A percentile compares a stretch with the other conserved stretches of the same genome.
These are phyloP conservation scores for Brachyalestes nurse DNA, from an alignment of 2,797 vertebrate species.

Conservation along the genomic window DNA sequence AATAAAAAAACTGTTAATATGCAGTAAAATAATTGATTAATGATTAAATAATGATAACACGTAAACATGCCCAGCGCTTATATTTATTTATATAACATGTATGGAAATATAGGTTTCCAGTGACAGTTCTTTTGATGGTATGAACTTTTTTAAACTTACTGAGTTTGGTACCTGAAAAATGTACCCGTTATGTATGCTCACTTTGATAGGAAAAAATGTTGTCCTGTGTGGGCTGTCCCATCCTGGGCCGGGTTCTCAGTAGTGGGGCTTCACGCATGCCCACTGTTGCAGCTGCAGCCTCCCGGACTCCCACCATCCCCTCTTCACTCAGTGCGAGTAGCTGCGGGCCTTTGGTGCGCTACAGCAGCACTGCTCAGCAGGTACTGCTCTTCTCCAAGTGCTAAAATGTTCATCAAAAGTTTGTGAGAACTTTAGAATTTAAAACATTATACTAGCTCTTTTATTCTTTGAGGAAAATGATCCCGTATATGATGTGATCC, in stretches of 20 bases:
- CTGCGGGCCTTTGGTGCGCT: constrained; percentile 56
- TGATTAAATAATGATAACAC: no score
- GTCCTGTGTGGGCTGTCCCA: constrained; percentile 66
- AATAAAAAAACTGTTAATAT: no score
- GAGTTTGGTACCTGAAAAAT: neutral
- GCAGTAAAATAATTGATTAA: no score
- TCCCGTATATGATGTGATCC: no score
- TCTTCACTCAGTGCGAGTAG: constrained; percentile 22
- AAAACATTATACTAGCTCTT: no score
- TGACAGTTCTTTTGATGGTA: no score
- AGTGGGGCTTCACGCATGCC: constrained; percentile 67
- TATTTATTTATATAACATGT: no score
- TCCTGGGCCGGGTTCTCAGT: constrained; percentile 64
- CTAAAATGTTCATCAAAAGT: no score
- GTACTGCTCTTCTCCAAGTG: neutral
- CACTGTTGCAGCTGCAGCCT: constrained; percentile 63
- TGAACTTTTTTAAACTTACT: neutral
- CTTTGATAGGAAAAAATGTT: constrained; percentile 71
- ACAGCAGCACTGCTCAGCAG: constrained; percentile 76
- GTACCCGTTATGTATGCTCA: neutral
- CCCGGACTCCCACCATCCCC: constrained; percentile 64
- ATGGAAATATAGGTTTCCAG: no score
- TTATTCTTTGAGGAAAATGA: no score
- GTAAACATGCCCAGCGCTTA: no score
- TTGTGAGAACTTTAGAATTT: no score